Evolutionary conservation across 2,113 vertebrate genomes (phyloP).

Genomic region (Rhegmatorhina hoffmannsi): DNA sequence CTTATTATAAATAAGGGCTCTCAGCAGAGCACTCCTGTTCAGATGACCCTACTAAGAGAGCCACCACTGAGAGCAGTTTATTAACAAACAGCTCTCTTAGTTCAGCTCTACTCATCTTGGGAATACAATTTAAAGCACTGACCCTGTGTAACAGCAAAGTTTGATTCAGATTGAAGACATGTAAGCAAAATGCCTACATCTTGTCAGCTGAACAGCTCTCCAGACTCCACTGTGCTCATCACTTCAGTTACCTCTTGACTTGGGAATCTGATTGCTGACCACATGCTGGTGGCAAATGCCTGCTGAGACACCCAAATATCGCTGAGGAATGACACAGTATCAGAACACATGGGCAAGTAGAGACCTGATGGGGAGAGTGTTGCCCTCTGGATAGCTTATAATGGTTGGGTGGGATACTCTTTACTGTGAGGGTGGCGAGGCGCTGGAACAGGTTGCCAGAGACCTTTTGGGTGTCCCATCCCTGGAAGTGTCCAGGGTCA

Average conservation of each 20-base stretch:
- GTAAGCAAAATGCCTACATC: neutral
- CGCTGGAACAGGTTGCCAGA: rapidly evolving
- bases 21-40: rapidly evolving
- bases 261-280: neutral
- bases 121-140: neutral
- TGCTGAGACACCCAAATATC: neutral
- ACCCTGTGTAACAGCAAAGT: neutral
- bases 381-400: neutral
- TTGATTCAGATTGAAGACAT: neutral
- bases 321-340: neutral
- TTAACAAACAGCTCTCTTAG: neutral
- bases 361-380: neutral
- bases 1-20: neutral
- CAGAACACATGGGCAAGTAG: neutral
- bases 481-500: neutral
- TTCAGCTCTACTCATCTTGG: neutral
- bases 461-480: too few relatives aligned
- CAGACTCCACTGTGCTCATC: neutral
- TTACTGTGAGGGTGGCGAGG: neutral
- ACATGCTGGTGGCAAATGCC: neutral
- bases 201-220: neutral
- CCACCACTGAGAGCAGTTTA: neutral
- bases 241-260: neutral
- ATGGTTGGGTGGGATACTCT: neutral
- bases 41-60: neutral